phyloP scores from a whole-genome alignment of 2,797 vertebrate species.

The Eulemur albifrons region DNA sequence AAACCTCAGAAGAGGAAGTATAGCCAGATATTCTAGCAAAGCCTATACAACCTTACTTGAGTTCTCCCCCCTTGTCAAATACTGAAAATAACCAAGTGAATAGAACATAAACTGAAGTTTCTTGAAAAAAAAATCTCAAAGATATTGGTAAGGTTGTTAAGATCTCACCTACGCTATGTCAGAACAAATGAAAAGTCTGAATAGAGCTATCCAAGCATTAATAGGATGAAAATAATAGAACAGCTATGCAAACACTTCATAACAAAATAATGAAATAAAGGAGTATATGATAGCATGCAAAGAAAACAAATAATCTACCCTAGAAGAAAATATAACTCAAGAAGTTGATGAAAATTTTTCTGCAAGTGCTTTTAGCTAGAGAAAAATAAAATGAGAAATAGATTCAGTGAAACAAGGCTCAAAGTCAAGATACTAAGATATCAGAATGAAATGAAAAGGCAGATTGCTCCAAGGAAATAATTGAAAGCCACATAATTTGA shows the following conservation, averaged over 20 bases:
- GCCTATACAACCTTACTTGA: not conserved
- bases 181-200: not conserved
- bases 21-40: not conserved
- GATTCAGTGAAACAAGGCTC: not conserved
- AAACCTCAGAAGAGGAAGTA: not conserved
- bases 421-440: not conserved
- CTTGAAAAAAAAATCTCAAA: not conserved
- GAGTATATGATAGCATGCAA: not conserved
- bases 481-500: not conserved
- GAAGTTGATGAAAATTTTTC: not conserved
- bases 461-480: not conserved
- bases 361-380: not conserved
- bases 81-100: not conserved
- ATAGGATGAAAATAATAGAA: not conserved
- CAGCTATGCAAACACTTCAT: not conserved
- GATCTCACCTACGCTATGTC: not conserved
- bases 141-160: not conserved
- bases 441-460: not conserved
- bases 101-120: not conserved
- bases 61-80: not conserved
- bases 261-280: not conserved
- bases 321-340: not conserved
- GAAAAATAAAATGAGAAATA: not conserved
- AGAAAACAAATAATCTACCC: not conserved
- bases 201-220: not conserved